phyloP scores from a whole-genome alignment of 2,797 vertebrate genomes.

The Delichon dasypus region DNA sequence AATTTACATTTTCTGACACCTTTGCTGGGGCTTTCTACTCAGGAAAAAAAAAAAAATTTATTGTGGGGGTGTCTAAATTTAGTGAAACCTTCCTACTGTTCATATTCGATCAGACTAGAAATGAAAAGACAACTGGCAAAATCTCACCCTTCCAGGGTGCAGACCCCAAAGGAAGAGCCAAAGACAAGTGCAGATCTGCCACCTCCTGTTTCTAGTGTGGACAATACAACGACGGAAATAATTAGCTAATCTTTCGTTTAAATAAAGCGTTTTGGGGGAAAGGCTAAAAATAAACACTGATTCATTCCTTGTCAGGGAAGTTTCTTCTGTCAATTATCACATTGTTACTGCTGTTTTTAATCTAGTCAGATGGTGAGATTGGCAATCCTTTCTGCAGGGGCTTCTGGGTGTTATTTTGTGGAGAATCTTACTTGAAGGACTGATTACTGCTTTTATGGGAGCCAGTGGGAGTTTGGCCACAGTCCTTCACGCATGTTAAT shows the following conservation, averaged over 20 bases:
- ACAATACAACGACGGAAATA: slow-evolving; percentile 33
- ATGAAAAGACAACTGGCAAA: background rate
- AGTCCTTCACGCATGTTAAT: slow-evolving; percentile 65
- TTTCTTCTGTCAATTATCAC: slow-evolving; percentile 72
- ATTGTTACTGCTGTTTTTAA: slow-evolving; percentile 72
- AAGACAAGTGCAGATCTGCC: background rate
- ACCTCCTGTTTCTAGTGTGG: slow-evolving; percentile 25
- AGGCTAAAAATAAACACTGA: slow-evolving; percentile 69
- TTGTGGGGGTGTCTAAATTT: background rate
- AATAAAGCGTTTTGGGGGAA: slow-evolving; percentile 46
- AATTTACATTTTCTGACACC: background rate
- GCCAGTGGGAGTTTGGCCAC: slow-evolving; percentile 67
- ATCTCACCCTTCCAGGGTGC: background rate
- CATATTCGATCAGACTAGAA: background rate
- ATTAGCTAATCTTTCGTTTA: slow-evolving; percentile 62
- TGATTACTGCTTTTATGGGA: slow-evolving; percentile 68
- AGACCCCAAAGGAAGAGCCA: background rate
- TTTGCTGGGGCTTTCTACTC: background rate
- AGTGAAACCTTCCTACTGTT: background rate
- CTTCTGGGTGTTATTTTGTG: slow-evolving; percentile 68
- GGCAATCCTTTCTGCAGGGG: slow-evolving; percentile 68
- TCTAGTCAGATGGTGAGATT: slow-evolving; percentile 69
- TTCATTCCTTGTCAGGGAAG: slow-evolving; percentile 68
- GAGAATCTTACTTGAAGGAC: slow-evolving; percentile 65
- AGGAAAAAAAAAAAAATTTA: background rate